These are phyloP conservation scores for Ranitomeya imitator DNA, from an alignment of 2,113 vertebrate genomes.

Conservation along the genomic window DNA sequence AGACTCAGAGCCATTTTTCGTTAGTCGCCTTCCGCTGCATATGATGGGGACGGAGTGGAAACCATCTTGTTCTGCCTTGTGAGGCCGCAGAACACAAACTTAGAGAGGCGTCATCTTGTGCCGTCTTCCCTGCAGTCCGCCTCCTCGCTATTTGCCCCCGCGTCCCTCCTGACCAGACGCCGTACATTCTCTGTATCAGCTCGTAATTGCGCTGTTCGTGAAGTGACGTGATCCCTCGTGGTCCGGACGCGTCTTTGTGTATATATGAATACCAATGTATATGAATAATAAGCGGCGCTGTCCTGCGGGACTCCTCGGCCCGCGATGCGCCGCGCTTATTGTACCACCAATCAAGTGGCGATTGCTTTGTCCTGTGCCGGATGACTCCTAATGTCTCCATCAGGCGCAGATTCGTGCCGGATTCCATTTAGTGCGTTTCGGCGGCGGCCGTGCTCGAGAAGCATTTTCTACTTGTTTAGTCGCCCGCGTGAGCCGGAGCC, in stretches of 20 bases:
- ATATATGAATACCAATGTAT: constrained; percentile 39
- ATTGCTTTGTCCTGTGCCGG: neutral
- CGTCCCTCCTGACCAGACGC: neutral
- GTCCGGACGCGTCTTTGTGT: neutral
- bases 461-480: constrained; percentile 30
- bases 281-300: constrained; percentile 15
- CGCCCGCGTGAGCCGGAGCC: constrained; percentile 7
- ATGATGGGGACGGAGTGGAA: no score
- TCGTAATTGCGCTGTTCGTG: neutral
- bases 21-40: no score
- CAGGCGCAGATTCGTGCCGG: neutral
- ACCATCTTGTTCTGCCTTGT: no score
- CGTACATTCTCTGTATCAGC: neutral
- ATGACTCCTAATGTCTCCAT: constrained; percentile 22
- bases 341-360: constrained; percentile 14
- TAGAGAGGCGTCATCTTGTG: no score
- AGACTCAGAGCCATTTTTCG: no score
- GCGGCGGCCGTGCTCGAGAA: constrained; percentile 17
- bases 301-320: neutral
- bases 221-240: neutral
- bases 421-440: constrained; percentile 21
- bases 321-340: neutral
- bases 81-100: no score
- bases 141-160: neutral
- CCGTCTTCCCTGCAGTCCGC: no score